Evolutionary conservation across 53 echinoderm and acorn worm species (phyloP), one percentile per base, ranked within the genome.

Genomic region (Actinopyga echinites): DNA sequence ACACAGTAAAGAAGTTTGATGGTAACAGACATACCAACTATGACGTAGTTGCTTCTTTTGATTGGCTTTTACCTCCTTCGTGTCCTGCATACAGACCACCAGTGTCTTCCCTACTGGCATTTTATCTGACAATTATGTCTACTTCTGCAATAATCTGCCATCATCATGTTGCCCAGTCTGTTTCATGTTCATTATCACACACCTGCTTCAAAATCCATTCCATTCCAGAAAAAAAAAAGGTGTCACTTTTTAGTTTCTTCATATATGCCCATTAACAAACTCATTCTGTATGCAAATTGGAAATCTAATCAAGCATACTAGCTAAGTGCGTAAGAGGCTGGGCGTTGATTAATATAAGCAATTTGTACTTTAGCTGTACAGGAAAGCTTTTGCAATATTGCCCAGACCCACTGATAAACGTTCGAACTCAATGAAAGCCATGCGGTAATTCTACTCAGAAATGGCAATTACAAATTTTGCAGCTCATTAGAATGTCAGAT

Each of bases 281-380:
- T 80, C 81, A 80, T 80, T 80, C 81, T 25, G 63, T 80, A 80
- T 80, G 81, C 81, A 80, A 80, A 80, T 80, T 80, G 81, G 26
- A 62, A 80, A 80, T 80, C 81, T 80, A 80, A 80, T 80, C 81
- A 80, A 62, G 60, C 81, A 80, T 80, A 80, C 44, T 28, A 77
- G 77, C 54, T 77, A 77, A 77, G 77, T 77, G 77, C 77, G 77
- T 77, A 77, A 77, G 77, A 77, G 77, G 77, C 56, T 77, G 77
- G 77, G 77, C 56, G 77, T 77, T 77, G 77, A 77, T 77, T 77
- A 77, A 77, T 77, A 77, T 77, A 77, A 77, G 77, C 77, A 77
- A 77, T 77, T 77, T 77, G 77, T 77, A 77, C 77, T 77, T 55
- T 77, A 77, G 31, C 54, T 53, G 77, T 55, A 77, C 77, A 56